Conservation (phyloP, 2,888 invertebrate species). For the Phyto melanocephala region DNA sequence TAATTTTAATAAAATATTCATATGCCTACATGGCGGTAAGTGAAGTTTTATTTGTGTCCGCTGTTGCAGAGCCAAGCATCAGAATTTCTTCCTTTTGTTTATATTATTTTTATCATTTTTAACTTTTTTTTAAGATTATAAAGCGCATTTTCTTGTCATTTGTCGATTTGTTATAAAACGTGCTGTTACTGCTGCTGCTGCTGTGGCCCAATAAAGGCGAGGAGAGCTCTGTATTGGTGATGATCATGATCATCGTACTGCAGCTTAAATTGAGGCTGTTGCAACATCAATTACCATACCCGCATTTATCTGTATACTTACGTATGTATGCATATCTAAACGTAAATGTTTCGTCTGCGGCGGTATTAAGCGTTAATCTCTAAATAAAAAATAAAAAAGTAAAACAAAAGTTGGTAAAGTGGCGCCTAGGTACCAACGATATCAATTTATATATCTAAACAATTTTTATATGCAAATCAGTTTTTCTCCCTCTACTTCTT, state of each 20-base stretch:
- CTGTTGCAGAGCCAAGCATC: conserved; percentile 31
- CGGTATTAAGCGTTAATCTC: conserved; percentile 66
- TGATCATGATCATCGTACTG: conserved; percentile 17
- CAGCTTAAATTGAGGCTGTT: conserved; percentile 1
- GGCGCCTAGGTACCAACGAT: conserved; percentile 70
- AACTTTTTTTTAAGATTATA: conserved; percentile 73
- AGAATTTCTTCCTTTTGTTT: conserved; percentile 65
- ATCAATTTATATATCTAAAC: conserved; percentile 38
- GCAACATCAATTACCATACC: background rate
- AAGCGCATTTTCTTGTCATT: conserved; percentile 78
- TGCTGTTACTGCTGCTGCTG: conserved; percentile 38
- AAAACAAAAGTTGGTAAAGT: conserved; percentile 70
- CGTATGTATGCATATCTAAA: background rate
- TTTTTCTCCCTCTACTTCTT: background rate
- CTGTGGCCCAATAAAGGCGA: conserved; percentile 28
- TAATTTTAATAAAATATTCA: conserved; percentile 31
- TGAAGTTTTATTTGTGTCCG: background rate
- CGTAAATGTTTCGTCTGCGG: conserved; percentile 4
- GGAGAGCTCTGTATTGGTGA: background rate
- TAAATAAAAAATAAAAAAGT: conserved; percentile 60
- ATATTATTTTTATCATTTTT: conserved; percentile 65
- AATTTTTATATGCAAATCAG: conserved; percentile 47
- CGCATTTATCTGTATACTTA: background rate
- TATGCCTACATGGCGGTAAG: conserved; percentile 16
- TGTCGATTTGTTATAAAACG: conserved; percentile 72